Evolutionary conservation across 2,797 vertebrate species (phyloP).

Genomic region (Linurgus olivaceus): DNA sequence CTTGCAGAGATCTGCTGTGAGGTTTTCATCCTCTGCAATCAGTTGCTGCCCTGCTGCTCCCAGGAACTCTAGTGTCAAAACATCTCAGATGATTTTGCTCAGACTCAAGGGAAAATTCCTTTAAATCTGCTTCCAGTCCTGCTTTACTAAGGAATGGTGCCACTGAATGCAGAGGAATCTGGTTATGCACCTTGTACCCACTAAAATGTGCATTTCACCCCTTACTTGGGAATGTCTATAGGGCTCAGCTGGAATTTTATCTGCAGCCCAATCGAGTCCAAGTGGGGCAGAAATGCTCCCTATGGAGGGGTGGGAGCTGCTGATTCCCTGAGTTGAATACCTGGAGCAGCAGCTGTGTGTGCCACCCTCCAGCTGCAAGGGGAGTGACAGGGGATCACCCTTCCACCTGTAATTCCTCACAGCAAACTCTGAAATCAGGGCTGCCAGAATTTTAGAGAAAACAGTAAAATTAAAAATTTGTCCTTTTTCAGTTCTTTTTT

Average conservation of each 20-base stretch:
- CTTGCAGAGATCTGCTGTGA: background rate
- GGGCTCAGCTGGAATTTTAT: background rate
- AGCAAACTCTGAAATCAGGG: background rate
- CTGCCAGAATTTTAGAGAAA: background rate
- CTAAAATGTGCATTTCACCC: background rate
- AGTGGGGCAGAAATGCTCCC: background rate
- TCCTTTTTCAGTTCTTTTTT: too few relatives aligned
- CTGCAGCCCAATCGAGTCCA: background rate
- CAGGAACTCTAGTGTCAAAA: background rate
- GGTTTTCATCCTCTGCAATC: background rate
- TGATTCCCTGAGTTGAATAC: background rate
- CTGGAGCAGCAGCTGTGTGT: background rate
- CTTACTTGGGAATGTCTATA: accelerated
- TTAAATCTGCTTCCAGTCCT: background rate
- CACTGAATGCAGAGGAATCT: background rate
- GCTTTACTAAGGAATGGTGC: background rate
- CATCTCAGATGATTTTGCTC: background rate
- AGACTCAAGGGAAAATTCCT: background rate
- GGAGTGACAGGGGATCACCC: background rate
- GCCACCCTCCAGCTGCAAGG: accelerated
- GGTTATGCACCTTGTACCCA: background rate
- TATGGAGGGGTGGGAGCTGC: background rate
- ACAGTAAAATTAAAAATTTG: background rate
- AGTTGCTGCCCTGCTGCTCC: background rate
- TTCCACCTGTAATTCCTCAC: background rate